Conservation (phyloP, 2,797 vertebrate species). For the Alcedo quadribrachys region DNA sequence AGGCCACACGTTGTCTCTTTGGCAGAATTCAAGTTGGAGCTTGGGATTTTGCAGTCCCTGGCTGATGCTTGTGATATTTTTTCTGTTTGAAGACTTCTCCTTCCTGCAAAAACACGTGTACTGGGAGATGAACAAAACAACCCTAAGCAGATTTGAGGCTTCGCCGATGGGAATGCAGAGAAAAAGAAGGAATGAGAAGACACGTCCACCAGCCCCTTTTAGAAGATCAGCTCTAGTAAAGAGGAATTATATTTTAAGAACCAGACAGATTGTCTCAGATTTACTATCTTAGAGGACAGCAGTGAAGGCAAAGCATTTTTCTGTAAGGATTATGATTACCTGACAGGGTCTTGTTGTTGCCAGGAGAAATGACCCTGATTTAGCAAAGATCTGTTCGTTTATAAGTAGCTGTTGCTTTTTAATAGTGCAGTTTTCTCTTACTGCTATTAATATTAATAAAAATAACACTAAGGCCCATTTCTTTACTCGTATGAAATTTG, state of each 20-base stretch:
- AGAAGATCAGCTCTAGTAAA: constrained; percentile 28
- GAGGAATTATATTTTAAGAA: constrained; percentile 44
- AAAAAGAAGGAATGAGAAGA: background rate
- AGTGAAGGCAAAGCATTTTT: constrained; percentile 27
- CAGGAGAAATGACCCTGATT: constrained; percentile 7
- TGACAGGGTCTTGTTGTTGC: background rate
- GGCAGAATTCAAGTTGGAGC: background rate
- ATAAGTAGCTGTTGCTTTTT: constrained; percentile 31
- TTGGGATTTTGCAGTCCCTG: background rate
- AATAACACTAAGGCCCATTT: background rate
- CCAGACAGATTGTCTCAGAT: constrained; percentile 45
- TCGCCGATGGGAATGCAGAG: background rate
- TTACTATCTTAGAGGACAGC: constrained; percentile 25
- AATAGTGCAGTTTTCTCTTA: background rate
- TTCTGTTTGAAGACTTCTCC: constrained; percentile 28
- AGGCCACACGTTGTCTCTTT: background rate
- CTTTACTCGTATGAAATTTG: constrained; percentile 18
- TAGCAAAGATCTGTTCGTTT: constrained; percentile 15
- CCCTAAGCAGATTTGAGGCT: background rate
- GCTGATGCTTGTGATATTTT: background rate
- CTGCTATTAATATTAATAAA: constrained; percentile 7
- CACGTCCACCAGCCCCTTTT: background rate
- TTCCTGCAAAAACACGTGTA: background rate
- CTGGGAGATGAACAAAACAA: background rate
- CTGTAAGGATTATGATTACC: constrained; percentile 49